Evolutionary conservation across 2,797 vertebrate species (phyloP).

Genomic region (Lutjanus argentimaculatus): DNA sequence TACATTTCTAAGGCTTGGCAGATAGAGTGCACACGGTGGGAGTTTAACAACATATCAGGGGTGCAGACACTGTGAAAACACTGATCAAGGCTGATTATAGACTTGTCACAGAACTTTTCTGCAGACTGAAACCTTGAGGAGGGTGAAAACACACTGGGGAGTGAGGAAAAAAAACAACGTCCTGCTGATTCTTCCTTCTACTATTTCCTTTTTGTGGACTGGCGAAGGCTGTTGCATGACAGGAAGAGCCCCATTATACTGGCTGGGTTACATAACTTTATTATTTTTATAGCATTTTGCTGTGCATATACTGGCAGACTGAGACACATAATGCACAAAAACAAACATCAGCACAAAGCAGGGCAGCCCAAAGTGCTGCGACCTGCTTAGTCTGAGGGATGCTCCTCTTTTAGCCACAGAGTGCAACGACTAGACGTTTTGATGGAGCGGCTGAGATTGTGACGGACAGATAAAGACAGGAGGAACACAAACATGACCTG

Average conservation of each 20-base stretch:
- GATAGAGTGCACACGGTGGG: background rate
- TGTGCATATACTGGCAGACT: slow-evolving; percentile 23
- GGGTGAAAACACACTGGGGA: slow-evolving; percentile 12
- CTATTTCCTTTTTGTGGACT: slow-evolving; percentile 59
- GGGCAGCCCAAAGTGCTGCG: background rate
- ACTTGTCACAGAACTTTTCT: slow-evolving; percentile 21
- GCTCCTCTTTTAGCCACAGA: slow-evolving; percentile 11
- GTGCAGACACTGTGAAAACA: slow-evolving; percentile 24
- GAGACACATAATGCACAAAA: slow-evolving; percentile 24
- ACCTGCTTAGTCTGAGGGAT: slow-evolving; percentile 1
- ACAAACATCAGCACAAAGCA: slow-evolving; percentile 48
- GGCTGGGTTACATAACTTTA: slow-evolving; percentile 63
- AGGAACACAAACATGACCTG: slow-evolving; percentile 18
- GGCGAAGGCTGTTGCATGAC: slow-evolving; percentile 36
- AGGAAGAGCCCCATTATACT: slow-evolving; percentile 70
- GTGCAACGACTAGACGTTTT: background rate
- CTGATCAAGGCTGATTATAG: background rate
- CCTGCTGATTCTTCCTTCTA: slow-evolving; percentile 38
- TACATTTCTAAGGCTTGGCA: slow-evolving; percentile 11
- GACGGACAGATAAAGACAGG: slow-evolving; percentile 43
- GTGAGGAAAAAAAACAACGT: slow-evolving; percentile 10
- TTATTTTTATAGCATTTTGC: slow-evolving; percentile 33
- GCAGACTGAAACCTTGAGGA: slow-evolving; percentile 27
- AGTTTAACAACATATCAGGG: slow-evolving; percentile 18
- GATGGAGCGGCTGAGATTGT: slow-evolving; percentile 10